Percentiles rank a stretch among this genome's conserved stretches.
Conservation (phyloP, 2,888 invertebrate genomes). For the Nemotelus nigrinus region DNA sequence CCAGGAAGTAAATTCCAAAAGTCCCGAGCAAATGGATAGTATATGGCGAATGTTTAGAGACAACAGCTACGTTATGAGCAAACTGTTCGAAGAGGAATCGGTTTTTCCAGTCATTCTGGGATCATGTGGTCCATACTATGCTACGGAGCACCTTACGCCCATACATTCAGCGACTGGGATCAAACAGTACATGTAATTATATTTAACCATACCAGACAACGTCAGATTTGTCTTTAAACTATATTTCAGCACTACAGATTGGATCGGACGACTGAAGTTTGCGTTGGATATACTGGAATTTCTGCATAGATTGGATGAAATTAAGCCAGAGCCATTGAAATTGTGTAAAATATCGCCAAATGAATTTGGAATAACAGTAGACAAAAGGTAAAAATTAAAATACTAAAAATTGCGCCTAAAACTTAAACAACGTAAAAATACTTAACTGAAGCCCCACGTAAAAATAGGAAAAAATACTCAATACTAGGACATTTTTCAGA, state of each 20-base stretch:
- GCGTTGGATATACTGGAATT: conserved; percentile 62
- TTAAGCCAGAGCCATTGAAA: conserved; percentile 62
- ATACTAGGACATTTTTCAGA: conserved; percentile 50
- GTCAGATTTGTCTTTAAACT: background rate
- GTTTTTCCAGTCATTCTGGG: conserved; percentile 62
- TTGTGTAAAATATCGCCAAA: conserved; percentile 62
- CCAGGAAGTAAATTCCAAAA: conserved; percentile 61
- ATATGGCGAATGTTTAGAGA: conserved; percentile 63
- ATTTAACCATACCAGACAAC: background rate
- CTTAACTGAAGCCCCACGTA: no score
- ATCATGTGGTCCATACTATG: conserved; percentile 63
- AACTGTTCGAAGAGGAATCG: conserved; percentile 62
- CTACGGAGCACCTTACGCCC: conserved; percentile 60
- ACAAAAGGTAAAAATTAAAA: conserved; percentile 55
- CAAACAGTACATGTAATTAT: conserved; percentile 60
- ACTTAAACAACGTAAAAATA: no score
- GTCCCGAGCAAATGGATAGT: conserved; percentile 61
- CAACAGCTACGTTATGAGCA: conserved; percentile 64
- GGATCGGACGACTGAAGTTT: conserved; percentile 60
- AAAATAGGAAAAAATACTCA: background rate
- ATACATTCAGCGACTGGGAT: conserved; percentile 59
- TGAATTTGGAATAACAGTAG: conserved; percentile 60
- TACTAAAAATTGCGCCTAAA: background rate
- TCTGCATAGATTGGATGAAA: conserved; percentile 61
- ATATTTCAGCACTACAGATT: conserved; percentile 57